These are phyloP conservation scores for Gymnocephalus cernua DNA, from an alignment of 2,113 vertebrate species.

Conservation along the genomic window DNA sequence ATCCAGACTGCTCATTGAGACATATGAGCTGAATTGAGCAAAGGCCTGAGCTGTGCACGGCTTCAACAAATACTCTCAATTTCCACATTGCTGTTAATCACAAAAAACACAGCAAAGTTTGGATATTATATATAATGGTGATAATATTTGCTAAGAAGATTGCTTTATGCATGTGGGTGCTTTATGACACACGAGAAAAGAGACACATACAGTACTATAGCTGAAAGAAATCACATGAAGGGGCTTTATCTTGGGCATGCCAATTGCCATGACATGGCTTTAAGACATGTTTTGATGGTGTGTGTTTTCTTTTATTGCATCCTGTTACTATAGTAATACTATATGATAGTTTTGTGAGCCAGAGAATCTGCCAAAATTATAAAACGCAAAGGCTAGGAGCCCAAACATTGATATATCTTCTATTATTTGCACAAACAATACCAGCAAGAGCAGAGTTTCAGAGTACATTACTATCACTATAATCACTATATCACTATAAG, in stretches of 20 bases:
- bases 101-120: not conserved
- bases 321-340: not conserved
- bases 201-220: not conserved
- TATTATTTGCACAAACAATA: not conserved
- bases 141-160: conserved; percentile 3
- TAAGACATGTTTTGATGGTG: not conserved
- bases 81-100: conserved; percentile 5
- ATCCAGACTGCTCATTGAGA: not conserved
- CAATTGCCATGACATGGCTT: not conserved
- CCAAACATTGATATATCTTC: not conserved
- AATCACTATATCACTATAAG: not conserved
- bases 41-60: not conserved
- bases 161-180: not conserved
- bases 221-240: not conserved
- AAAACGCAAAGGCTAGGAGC: not conserved
- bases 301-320: not conserved
- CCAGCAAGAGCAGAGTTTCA: not conserved
- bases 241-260: not conserved
- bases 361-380: not conserved
- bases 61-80: not conserved
- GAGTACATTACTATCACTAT: not conserved
- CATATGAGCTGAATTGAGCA: not conserved
- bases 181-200: not conserved
- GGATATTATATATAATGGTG: not conserved
- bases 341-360: not conserved